Conservation (phyloP, 2,113 vertebrate genomes). For the Chauna torquata region DNA sequence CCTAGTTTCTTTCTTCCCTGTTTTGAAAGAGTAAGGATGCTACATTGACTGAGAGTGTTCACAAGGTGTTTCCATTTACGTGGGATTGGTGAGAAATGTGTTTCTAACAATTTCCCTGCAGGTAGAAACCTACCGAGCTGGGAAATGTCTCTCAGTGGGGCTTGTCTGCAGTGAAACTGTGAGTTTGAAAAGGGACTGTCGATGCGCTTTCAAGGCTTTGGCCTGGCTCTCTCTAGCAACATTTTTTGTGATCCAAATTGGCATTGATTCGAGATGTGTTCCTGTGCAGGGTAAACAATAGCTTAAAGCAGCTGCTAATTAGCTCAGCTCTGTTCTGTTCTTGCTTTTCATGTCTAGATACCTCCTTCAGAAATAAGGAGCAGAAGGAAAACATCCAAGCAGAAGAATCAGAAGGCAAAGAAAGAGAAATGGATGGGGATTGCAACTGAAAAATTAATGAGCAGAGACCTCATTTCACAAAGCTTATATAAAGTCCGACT, state of each 20-base stretch:
- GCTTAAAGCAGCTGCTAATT: constrained; percentile 40
- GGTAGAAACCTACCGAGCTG: background rate
- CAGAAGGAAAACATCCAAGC: constrained; percentile 36
- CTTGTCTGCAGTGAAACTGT: background rate
- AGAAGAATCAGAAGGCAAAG: constrained; percentile 25
- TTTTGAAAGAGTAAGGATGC: background rate
- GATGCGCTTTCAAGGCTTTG: background rate
- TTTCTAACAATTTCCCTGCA: background rate
- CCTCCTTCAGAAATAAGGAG: background rate
- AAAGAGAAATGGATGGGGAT: background rate
- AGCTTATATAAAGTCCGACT: background rate
- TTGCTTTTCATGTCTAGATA: background rate
- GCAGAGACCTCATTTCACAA: background rate
- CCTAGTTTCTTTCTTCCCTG: background rate
- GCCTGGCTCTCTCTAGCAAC: background rate
- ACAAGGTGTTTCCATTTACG: background rate
- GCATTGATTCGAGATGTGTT: background rate
- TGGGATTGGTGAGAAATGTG: background rate
- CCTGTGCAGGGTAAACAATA: background rate
- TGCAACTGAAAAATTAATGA: constrained; percentile 40
- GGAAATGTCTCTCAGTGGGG: background rate
- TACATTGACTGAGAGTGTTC: background rate
- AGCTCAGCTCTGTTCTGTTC: background rate
- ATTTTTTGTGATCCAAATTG: background rate
- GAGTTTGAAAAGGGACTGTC: background rate